These are phyloP conservation scores for Montifringilla adamsi DNA, from an alignment of 2,113 vertebrate genomes.

Conservation along the genomic window DNA sequence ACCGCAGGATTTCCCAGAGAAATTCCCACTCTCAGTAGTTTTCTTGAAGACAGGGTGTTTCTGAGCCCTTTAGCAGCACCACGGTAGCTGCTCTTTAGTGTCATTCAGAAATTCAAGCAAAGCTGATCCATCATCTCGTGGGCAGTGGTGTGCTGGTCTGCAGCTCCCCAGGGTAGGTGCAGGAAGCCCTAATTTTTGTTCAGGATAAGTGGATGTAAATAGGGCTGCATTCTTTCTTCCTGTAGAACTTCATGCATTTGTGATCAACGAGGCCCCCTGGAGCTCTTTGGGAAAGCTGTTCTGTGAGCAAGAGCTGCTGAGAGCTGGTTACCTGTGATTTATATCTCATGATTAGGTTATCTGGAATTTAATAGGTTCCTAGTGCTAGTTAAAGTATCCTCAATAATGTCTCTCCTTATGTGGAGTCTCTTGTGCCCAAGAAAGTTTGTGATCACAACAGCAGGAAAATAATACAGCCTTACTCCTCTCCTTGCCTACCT, in stretches of 20 bases:
- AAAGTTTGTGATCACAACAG: not conserved
- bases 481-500: not conserved
- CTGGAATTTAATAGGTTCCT: conserved; percentile 52
- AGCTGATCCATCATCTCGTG: not conserved
- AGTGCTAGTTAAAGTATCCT: conserved; percentile 15
- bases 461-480: not conserved
- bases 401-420: not conserved
- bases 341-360: conserved; percentile 2
- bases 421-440: conserved; percentile 2
- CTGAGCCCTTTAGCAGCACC: not conserved
- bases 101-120: not conserved
- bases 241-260: not conserved
- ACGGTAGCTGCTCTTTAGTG: not conserved
- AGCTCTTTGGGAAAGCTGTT: conserved; percentile 32
- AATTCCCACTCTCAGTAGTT: not conserved
- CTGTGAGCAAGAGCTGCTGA: conserved; percentile 2
- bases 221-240: not conserved
- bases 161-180: not conserved
- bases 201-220: not conserved
- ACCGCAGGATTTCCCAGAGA: not conserved
- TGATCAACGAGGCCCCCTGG: conserved; percentile 14
- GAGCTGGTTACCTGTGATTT: conserved; percentile 49
- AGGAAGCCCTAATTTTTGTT: not conserved
- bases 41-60: not conserved
- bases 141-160: not conserved